These are phyloP conservation scores for Parelbella ahira DNA, from an alignment of 2,888 invertebrate species.

Conservation along the genomic window DNA sequence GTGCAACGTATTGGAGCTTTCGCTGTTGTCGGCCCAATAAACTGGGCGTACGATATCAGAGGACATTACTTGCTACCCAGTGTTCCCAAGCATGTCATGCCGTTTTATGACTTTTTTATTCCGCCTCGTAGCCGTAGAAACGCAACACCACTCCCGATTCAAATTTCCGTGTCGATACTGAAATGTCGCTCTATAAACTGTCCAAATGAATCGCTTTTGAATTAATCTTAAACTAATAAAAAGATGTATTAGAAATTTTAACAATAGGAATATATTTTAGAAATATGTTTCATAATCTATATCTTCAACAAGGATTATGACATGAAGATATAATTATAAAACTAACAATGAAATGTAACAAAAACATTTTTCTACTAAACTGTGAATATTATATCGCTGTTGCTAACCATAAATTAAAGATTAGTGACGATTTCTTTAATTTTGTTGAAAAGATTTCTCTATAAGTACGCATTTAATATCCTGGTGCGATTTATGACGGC, in stretches of 20 bases:
- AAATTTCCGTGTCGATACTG: conserved; percentile 61
- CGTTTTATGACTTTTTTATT: conserved; percentile 78
- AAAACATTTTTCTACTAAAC: too few relatives aligned
- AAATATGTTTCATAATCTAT: too few relatives aligned
- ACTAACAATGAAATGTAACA: too few relatives aligned
- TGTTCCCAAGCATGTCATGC: conserved; percentile 73
- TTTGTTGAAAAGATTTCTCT: conserved; percentile 8
- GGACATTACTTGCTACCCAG: conserved; percentile 59
- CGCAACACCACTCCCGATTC: conserved; percentile 68
- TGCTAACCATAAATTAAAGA: conserved; percentile 22
- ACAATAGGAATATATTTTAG: too few relatives aligned
- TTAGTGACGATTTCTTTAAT: conserved; percentile 6
- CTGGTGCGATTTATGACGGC: conserved; percentile 10
- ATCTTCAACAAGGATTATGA: too few relatives aligned
- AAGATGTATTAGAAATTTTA: too few relatives aligned
- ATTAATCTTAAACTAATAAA: conserved; percentile 43
- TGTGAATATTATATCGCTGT: too few relatives aligned
- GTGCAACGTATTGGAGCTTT: conserved; percentile 62
- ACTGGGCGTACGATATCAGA: conserved; percentile 60
- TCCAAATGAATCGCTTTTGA: conserved; percentile 49
- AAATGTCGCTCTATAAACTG: conserved; percentile 51
- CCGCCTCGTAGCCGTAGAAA: conserved; percentile 66
- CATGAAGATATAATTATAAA: too few relatives aligned
- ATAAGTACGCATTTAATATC: conserved; percentile 10
- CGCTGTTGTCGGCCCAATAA: conserved; percentile 65